Conservation (phyloP, 2,113 vertebrate genomes). For the Brachyhypopomus gauderio region DNA sequence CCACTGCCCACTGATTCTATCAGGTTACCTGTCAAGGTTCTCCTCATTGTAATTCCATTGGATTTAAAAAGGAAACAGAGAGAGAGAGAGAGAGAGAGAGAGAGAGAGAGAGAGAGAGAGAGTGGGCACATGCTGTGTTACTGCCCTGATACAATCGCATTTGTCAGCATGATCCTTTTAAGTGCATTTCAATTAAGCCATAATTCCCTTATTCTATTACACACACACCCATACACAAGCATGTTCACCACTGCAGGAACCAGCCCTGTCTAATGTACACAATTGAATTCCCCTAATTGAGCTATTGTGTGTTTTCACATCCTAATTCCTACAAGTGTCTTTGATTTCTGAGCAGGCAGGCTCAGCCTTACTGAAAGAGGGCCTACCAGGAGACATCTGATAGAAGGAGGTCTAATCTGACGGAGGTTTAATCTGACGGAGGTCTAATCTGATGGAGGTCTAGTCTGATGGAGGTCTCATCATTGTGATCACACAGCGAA, state of each 20-base stretch:
- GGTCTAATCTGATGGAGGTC: constrained; percentile 75
- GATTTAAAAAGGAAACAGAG: constrained; percentile 85
- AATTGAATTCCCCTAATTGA: constrained; percentile 99
- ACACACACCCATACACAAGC: constrained; percentile 62
- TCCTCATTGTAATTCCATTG: constrained; percentile 88
- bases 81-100: constrained; percentile 79
- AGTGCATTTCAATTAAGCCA: constrained; percentile 98
- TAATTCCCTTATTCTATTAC: constrained; percentile 98
- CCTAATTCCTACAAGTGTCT: constrained; percentile 94
- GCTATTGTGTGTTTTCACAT: constrained; percentile 90
- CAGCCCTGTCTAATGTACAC: constrained; percentile 88
- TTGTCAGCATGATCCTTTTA: constrained; percentile 98
- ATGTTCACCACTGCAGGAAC: constrained; percentile 80
- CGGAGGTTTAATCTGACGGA: constrained; percentile 18
- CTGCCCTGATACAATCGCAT: constrained; percentile 90
- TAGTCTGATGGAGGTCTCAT: too few relatives aligned
- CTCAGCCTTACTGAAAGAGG: constrained; percentile 87
- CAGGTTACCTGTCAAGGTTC: constrained; percentile 84
- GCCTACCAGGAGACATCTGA: constrained; percentile 80
- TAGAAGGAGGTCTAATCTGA: constrained; percentile 80
- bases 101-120: too few relatives aligned
- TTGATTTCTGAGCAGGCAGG: constrained; percentile 81
- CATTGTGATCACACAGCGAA: constrained; percentile 75
- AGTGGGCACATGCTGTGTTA: constrained; percentile 81
- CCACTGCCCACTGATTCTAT: constrained; percentile 84